Base-by-base conservation (phyloP, 2,113 vertebrate species). In the Menura novaehollandiae region DNA sequence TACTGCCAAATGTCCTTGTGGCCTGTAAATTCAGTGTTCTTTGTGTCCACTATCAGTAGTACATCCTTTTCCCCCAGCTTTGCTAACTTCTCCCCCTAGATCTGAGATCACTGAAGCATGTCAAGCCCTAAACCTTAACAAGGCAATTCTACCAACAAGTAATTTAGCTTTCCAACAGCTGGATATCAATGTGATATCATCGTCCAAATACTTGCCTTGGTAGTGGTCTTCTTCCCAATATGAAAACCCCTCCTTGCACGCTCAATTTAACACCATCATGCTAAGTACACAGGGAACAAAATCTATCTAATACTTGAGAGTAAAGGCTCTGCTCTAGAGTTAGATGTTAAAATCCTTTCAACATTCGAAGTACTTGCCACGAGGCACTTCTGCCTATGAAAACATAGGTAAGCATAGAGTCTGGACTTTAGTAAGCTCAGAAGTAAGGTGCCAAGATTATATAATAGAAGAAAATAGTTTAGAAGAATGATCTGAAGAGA, bases 61-160 rank as follows among this genome's bases (percentile, higher is more conserved):
- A 55, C 10, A 35, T 19, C 55, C 62, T 76, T 59, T 52, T 67
- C 22, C 44, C 23, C 37, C 66, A n/a, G 19, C 11, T 8, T 37
- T 55, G 56, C 32, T 63, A 76, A 32, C 41, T 32, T 49, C 41
- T 49, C 11, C 10, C 18, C 32, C 15, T 16, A 56, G 35, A 33
- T 23, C 10, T 28, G 41, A 69, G 56, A 49, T 49, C 72, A 56
- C 22, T 63, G 56, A 71, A 27, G 5, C 0, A 0, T 28, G 15
- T 33, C n/a, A 63, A 49, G 16, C 28, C 46, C 39, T 28, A 53
- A 84, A 71, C 19, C 15, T 49, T 35, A 49, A 56, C 6, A 11
- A 0, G 1, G 10, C 17, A 69, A 37, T 84, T 84, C 27, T 49
- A 49, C 21, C 0, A 0, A 55, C 14, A 56, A 56, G 26, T 19